phyloP scores from a whole-genome alignment of 2,113 vertebrate genomes.

The Panthera leo region DNA sequence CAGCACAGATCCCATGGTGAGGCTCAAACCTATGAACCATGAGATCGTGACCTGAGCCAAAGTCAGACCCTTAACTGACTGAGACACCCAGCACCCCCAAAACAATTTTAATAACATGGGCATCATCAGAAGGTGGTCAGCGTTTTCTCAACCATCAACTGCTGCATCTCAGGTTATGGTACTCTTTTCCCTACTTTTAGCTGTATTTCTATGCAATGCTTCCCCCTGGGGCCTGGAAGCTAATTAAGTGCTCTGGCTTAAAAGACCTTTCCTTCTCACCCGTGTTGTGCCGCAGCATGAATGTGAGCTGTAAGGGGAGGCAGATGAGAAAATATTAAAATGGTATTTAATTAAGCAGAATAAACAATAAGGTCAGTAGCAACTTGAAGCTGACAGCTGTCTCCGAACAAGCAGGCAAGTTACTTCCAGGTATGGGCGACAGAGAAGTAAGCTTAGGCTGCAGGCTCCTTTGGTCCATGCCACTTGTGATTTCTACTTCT shows the following conservation, averaged over 20 bases:
- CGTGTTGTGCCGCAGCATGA: not conserved
- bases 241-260: constrained; percentile 56
- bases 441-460: not conserved
- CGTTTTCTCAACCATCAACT: not conserved
- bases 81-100: not conserved
- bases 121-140: not conserved
- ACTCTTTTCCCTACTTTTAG: not conserved
- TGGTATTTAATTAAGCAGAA: constrained; percentile 38
- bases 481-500: not conserved
- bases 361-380: constrained; percentile 53
- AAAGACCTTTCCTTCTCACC: constrained; percentile 41
- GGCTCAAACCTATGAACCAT: too few species aligned
- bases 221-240: not conserved
- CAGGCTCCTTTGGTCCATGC: not conserved
- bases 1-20: too few species aligned
- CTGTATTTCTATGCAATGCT: not conserved
- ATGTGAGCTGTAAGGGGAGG: not conserved
- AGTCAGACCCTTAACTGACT: not conserved
- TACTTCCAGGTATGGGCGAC: not conserved
- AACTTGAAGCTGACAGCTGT: constrained; percentile 43
- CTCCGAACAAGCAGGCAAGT: not conserved
- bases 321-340: constrained; percentile 49
- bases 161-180: not conserved
- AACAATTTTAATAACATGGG: not conserved
- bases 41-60: not conserved